A percentile compares a stretch with the other conserved stretches of the same genome.
Conservation (phyloP, 2,888 invertebrate species). For the Auanema freiburgensis region DNA sequence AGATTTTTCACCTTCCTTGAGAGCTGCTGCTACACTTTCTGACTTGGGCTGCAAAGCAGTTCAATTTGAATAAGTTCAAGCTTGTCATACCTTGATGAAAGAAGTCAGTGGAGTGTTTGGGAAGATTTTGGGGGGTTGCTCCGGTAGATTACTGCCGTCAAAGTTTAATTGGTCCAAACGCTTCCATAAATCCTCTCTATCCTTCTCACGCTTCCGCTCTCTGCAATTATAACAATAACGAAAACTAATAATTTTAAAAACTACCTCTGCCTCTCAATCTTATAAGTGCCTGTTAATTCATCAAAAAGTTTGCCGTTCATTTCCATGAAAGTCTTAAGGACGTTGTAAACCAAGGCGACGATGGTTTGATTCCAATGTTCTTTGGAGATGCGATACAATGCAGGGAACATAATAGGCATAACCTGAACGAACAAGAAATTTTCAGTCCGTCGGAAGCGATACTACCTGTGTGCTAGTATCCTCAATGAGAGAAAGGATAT, state of each 20-base stretch:
- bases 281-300: conserved; percentile 96
- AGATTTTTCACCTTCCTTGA: conserved; percentile 34
- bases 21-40: conserved; percentile 6
- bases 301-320: conserved; percentile 99
- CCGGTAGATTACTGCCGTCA: conserved; percentile 40
- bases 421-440: conserved; percentile 70
- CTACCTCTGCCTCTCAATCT: conserved; percentile 98
- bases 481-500: conserved; percentile 97
- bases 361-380: conserved; percentile 99
- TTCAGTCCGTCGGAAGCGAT: conserved; percentile 7
- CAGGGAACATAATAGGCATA: conserved; percentile 99
- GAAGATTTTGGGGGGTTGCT: conserved; percentile 27
- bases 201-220: conserved; percentile 92
- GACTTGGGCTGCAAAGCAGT: neutral
- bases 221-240: conserved; percentile 69
- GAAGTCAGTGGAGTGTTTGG: conserved; percentile 18
- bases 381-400: conserved; percentile 90
- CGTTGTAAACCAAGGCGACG: conserved; percentile 97
- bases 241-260: conserved; percentile 72
- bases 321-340: conserved; percentile 99
- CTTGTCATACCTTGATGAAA: conserved; percentile 21
- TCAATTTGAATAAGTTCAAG: neutral
- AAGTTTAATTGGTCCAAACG: conserved; percentile 63
- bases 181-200: conserved; percentile 92
- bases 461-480: conserved; percentile 83